Percentiles rank a stretch among this genome's conserved stretches.
Conservation (phyloP, 2,888 invertebrate species). For the Dicyrtomina minuta region DNA sequence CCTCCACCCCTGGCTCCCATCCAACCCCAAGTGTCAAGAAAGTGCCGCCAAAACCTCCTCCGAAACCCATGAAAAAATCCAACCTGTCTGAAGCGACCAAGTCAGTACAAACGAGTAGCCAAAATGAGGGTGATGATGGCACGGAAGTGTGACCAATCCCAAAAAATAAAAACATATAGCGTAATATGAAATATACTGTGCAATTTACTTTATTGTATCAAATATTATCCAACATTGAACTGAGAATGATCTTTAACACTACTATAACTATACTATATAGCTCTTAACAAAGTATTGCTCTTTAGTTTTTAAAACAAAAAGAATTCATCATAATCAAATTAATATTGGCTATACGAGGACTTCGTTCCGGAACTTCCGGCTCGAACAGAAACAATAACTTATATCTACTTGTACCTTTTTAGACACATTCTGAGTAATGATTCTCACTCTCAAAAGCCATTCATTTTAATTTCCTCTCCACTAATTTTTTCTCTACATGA, state of each 20-base stretch:
- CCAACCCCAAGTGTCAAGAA: constrained; percentile 33
- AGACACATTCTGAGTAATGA: no score
- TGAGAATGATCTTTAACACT: not conserved
- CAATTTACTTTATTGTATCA: not conserved
- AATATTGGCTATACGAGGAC: not conserved
- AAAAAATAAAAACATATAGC: not conserved
- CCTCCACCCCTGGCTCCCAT: constrained; percentile 17
- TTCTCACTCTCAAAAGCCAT: no score
- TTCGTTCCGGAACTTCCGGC: no score
- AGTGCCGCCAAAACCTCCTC: constrained; percentile 53
- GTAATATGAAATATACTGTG: constrained; percentile 9
- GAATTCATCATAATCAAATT: constrained; percentile 19
- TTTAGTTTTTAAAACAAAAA: constrained; percentile 10
- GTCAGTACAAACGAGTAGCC: constrained; percentile 32
- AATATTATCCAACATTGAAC: not conserved
- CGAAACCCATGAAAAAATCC: constrained; percentile 53
- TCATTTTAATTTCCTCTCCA: no score
- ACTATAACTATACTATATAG: no score
- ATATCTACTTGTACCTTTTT: no score
- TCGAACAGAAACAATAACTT: no score
- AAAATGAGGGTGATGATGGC: constrained; percentile 48
- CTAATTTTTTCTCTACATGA: no score
- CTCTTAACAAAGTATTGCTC: not conserved
- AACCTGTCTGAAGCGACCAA: constrained; percentile 28
- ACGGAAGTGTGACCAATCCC: constrained; percentile 47